These are phyloP conservation scores for Sinopyrophorus schimmeli DNA, from an alignment of 2,888 invertebrate species.

Conservation along the genomic window DNA sequence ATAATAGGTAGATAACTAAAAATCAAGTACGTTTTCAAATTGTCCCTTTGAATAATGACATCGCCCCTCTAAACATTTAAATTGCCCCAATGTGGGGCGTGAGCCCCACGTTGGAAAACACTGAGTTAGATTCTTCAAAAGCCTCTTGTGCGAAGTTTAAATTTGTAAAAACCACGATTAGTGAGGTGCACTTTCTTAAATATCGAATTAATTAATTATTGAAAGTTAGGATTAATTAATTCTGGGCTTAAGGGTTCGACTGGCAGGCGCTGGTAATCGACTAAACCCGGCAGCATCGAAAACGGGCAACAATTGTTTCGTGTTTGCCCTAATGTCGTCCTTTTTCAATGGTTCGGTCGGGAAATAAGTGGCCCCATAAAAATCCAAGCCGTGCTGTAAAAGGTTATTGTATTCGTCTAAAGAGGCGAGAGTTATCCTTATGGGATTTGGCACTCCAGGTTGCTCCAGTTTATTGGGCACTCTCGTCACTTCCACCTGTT, in stretches of 20 bases:
- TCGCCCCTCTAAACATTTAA: too few species aligned
- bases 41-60: too few species aligned
- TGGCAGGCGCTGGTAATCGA: slow-evolving; percentile 80
- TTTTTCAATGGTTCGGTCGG: slow-evolving; percentile 71
- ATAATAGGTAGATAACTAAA: too few species aligned
- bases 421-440: slow-evolving; percentile 74
- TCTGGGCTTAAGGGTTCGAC: slow-evolving; percentile 62
- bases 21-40: too few species aligned
- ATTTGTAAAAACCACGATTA: too few species aligned
- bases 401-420: slow-evolving; percentile 77
- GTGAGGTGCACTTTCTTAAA: too few species aligned
- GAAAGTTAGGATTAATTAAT: too few species aligned
- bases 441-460: slow-evolving; percentile 64
- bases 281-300: slow-evolving; percentile 85
- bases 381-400: slow-evolving; percentile 82
- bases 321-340: slow-evolving; percentile 66
- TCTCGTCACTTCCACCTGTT: slow-evolving; percentile 71
- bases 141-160: too few species aligned
- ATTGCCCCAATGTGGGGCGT: too few species aligned
- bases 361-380: slow-evolving; percentile 86
- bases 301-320: slow-evolving; percentile 66
- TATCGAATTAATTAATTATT: too few species aligned
- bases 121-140: too few species aligned
- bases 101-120: too few species aligned
- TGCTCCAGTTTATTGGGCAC: slow-evolving; percentile 59